Evolutionary conservation across 2,797 vertebrate species (phyloP), one percentile per base, ranked within the genome.

Genomic region (Lithobates sylvaticus): DNA sequence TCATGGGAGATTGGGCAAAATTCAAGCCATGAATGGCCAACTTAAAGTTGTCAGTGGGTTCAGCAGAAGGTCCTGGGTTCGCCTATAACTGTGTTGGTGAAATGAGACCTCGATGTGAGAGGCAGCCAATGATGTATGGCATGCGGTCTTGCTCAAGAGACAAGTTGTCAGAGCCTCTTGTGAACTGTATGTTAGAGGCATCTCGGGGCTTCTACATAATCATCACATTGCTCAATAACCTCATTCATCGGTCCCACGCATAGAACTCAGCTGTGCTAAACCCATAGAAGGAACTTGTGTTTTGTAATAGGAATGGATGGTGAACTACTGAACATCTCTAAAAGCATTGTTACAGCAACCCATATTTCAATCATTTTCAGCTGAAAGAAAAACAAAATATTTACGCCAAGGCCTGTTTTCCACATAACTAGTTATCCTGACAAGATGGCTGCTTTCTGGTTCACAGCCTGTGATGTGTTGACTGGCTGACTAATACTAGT

Each of bases 161-260:
- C 74, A 44, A 4, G 71, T 84, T 76, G 82, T 76, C 54, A 26
- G 65, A 1, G 29, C 39, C 34, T 7, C 34, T 23, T 58, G 61
- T 32, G 42, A n/a, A 16, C 73, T 54, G 5, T 1, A 13, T 72
- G 70, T 78, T 42, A 15, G 61, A 72, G 70, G 47, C 34, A 50
- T 58, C 54, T 61, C 68, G 70, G 10, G 47, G 36, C 76, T 61
- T 64, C 75, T 36, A 67, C 21, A 58, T 39, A 26, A 68, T 10
- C 21, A 65, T 54, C 73, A 23, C 58, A 36, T 54, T 78, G 15
- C 83, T 77, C 65, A 78, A 78, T 84, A 84, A n/a, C 34, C 44
- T 29, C 72, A 83, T 84, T 77, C 73, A 76, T 27, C 9, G n/a
- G 18, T 10, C 3, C 42, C 64, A 23, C 27, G 58, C 50, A 65